These are phyloP conservation scores for Pampusana beccarii DNA, from an alignment of 2,113 vertebrate genomes.

Conservation along the genomic window DNA sequence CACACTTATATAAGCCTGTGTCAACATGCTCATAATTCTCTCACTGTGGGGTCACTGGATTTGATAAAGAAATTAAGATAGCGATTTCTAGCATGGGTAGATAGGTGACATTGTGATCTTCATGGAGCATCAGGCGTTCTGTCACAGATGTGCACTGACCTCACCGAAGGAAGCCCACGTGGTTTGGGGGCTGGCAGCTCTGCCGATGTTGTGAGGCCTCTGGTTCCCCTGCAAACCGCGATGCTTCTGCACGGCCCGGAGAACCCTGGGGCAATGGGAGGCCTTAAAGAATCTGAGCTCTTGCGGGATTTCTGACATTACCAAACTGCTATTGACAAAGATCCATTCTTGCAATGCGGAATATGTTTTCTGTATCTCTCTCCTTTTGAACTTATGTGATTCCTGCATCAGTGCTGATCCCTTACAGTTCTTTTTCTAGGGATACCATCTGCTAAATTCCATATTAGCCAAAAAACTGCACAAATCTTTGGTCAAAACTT, in stretches of 20 bases:
- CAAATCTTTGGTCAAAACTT: background rate
- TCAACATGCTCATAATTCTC: background rate
- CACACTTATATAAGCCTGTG: background rate
- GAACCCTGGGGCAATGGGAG: background rate
- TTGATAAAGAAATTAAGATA: conserved; percentile 39
- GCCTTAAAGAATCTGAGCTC: background rate
- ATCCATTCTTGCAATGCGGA: background rate
- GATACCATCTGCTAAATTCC: background rate
- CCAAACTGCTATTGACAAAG: background rate
- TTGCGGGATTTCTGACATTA: background rate
- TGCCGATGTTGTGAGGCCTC: background rate
- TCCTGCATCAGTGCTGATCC: background rate
- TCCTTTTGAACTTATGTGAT: background rate
- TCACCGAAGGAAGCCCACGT: background rate
- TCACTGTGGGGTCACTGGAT: background rate
- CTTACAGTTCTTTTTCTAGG: background rate
- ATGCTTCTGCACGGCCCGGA: background rate
- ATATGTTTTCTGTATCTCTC: background rate
- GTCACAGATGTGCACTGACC: background rate
- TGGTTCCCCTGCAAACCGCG: background rate
- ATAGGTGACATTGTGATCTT: background rate
- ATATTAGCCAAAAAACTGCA: background rate
- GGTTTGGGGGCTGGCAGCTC: conserved; percentile 3
- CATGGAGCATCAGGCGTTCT: background rate
- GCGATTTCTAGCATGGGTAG: background rate